Percentiles rank a stretch among this genome's conserved stretches.
phyloP scores from a whole-genome alignment of 2,113 vertebrate species.

The Raja brachyura region DNA sequence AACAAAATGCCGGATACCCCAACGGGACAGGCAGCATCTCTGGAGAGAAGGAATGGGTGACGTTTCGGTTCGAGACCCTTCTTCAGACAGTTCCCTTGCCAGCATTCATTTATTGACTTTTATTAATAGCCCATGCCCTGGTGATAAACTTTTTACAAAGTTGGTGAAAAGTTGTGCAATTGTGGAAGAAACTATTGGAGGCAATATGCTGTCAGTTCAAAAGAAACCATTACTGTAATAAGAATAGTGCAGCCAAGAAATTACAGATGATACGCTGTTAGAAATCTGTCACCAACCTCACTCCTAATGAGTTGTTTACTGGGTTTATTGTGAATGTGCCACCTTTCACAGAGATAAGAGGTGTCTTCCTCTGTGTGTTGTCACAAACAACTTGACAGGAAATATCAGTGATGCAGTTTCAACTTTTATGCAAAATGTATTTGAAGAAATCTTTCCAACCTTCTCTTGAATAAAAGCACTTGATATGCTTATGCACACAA shows the following conservation, averaged over 20 bases:
- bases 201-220: conserved; percentile 16
- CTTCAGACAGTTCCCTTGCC: not conserved
- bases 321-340: conserved; percentile 31
- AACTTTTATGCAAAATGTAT: conserved; percentile 28
- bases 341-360: conserved; percentile 32
- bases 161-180: conserved; percentile 6
- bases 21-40: no score
- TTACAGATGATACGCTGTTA: conserved; percentile 34
- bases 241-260: conserved; percentile 12
- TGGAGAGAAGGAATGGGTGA: no score
- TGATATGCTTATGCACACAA: not conserved
- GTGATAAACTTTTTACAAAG: not conserved
- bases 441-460: not conserved
- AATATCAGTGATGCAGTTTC: conserved; percentile 22
- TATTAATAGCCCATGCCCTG: not conserved
- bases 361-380: conserved; percentile 8
- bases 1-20: no score
- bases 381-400: conserved; percentile 24
- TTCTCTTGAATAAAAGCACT: not conserved
- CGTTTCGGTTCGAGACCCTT: no score
- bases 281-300: conserved; percentile 27
- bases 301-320: conserved; percentile 35
- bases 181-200: conserved; percentile 6
- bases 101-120: not conserved
- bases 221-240: conserved; percentile 19